Base-by-base conservation (phyloP, 2,888 invertebrate genomes). In the Drosophila percnosoma region DNA sequence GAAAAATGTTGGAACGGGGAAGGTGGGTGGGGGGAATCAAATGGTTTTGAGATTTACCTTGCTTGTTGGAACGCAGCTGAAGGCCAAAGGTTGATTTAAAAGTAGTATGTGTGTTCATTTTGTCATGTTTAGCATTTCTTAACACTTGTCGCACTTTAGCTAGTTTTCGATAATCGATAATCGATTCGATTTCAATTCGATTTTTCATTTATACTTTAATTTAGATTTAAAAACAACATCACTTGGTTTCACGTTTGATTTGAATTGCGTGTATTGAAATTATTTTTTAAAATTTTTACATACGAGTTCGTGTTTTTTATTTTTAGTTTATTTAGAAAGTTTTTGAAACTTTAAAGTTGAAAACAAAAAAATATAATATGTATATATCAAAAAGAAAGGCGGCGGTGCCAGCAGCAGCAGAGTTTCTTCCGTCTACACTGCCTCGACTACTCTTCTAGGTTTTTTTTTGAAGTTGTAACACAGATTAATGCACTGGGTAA, bases 201-300 rank as follows among this genome's bases (percentile, higher is more conserved):
- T 72, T 70, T 64, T 49, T 68, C 58, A 62, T 68, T 73, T 60
- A 45, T 71, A 68, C 58, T 73, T 76, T 79, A 76, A 66, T 81
- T 77, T 90, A 81, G 75, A 72, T 82, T 83, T 81, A 73, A 79
- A 81, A 84, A 90, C 79, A 92, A 90, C 91, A 91, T 91, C 91
- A 91, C 91, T 92, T 91, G 86, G 91, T 92, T 91, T 91, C 89
- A 90, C 82, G 90, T 91, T 91, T 91, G 91, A 92, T 92, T 91
- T 91, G 79, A 90, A 89, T 91, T 91, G 89, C 89, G 80, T 89
- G 75, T 82, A 73, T 76, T 53, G 55, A 48, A 42, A 31, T 48
- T 38, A 59, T 58, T 48, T 53, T 40, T 33, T 27, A 51, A 62
- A 65, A 45, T 73, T 68, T 58, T 73, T 73, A 57, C 57, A 71